phyloP scores from a whole-genome alignment of 2,888 invertebrate genomes.

The Brenthis daphne region DNA sequence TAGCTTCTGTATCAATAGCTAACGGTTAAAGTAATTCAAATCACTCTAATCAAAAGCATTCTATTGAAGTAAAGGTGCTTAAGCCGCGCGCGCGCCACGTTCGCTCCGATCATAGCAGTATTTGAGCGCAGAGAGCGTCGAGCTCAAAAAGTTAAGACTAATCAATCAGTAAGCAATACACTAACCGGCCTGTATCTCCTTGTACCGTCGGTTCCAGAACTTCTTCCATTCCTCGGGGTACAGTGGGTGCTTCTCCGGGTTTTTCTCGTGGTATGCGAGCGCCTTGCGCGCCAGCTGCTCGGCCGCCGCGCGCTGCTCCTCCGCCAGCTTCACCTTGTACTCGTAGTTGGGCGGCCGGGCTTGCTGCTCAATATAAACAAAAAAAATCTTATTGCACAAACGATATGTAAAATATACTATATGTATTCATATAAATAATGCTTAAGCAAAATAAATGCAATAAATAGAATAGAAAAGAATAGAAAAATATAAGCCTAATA shows the following conservation, averaged over 20 bases:
- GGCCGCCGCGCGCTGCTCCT: constrained; percentile 69
- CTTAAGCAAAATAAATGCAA: too few relatives aligned
- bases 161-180: not conserved
- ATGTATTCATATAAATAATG: not conserved
- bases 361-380: not conserved
- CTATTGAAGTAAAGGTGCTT: too few relatives aligned
- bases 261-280: constrained; percentile 89
- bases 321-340: constrained; percentile 80
- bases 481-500: too few relatives aligned
- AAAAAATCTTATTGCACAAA: not conserved
- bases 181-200: constrained; percentile 86
- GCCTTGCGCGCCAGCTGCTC: constrained; percentile 84
- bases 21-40: too few relatives aligned
- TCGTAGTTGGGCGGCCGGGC: constrained; percentile 56
- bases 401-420: not conserved
- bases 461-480: too few relatives aligned
- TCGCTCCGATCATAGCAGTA: too few relatives aligned
- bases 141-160: too few relatives aligned
- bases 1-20: too few relatives aligned
- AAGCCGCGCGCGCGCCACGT: too few relatives aligned
- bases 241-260: constrained; percentile 93
- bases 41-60: too few relatives aligned
- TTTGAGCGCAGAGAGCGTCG: too few relatives aligned
- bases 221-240: constrained; percentile 95
- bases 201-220: constrained; percentile 93